Conservation (phyloP, 2,888 invertebrate species). For the Parapristionchus giblindavisi region DNA sequence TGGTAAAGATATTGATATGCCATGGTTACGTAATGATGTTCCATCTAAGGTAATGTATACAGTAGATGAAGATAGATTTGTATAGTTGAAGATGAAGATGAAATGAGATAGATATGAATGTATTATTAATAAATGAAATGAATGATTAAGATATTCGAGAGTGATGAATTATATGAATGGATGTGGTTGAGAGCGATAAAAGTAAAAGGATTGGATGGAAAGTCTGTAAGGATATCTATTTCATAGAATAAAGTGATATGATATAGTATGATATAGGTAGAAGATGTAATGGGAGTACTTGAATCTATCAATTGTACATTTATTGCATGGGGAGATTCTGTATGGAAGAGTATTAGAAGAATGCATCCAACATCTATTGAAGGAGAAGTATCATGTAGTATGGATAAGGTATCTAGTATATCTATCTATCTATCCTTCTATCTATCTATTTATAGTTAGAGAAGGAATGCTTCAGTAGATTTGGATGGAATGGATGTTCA, state of each 20-base stretch:
- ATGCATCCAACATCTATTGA: conserved; percentile 3
- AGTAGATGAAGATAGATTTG: too few relatives aligned
- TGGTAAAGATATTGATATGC: too few relatives aligned
- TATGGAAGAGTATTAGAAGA: conserved; percentile 27
- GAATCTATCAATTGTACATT: conserved; percentile 27
- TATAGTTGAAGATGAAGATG: too few relatives aligned
- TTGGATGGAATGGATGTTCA: conserved; percentile 34
- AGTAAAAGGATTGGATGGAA: conserved; percentile 20
- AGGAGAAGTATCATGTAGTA: conserved; percentile 15
- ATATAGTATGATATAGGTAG: conserved; percentile 5
- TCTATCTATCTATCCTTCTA: too few relatives aligned
- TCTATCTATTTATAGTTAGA: conserved; percentile 30
- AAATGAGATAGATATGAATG: conserved; percentile 5
- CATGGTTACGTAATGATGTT: too few relatives aligned
- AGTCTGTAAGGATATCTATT: not conserved
- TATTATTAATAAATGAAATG: not conserved
- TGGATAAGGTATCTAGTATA: conserved; percentile 3
- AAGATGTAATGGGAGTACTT: conserved; percentile 21
- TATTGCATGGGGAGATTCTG: conserved; percentile 28
- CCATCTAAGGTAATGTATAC: too few relatives aligned
- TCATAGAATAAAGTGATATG: not conserved
- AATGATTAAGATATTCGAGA: not conserved
- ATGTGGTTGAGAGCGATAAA: conserved; percentile 19
- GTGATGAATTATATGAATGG: conserved; percentile 29
- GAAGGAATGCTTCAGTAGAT: not conserved